Conservation (phyloP, 2,797 vertebrate species). For the Eupleurogrammus muticus region DNA sequence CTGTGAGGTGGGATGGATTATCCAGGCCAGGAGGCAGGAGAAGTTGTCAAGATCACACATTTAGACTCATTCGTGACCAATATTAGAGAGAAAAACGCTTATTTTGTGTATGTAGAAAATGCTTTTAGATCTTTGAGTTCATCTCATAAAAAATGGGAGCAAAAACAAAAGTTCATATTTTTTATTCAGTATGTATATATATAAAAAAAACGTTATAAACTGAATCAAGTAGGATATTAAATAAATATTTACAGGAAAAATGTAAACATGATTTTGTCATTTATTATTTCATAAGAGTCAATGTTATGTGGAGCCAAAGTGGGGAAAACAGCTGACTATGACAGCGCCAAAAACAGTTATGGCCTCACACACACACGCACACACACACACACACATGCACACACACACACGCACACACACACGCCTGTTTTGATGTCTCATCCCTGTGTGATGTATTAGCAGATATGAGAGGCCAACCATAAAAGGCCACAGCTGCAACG, state of each 20-base stretch:
- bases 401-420: constrained; percentile 25
- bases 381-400: constrained; percentile 21
- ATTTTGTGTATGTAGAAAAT: too few species aligned
- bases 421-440: constrained; percentile 45
- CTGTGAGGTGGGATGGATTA: too few species aligned
- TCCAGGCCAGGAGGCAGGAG: too few species aligned
- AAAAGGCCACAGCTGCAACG: constrained; percentile 78
- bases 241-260: neutral
- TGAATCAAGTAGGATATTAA: neutral
- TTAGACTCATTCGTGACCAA: too few species aligned
- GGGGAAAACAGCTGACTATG: constrained; percentile 34
- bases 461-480: constrained; percentile 75
- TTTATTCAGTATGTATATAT: too few species aligned
- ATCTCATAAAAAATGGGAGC: too few species aligned
- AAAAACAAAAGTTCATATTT: too few species aligned
- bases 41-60: too few species aligned
- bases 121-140: too few species aligned
- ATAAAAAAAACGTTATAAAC: neutral
- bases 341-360: constrained; percentile 46
- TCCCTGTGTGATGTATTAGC: constrained; percentile 62
- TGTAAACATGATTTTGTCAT: constrained; percentile 18
- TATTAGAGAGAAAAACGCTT: neutral
- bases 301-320: constrained; percentile 30
- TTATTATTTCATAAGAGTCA: constrained; percentile 9
- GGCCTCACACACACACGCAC: constrained; percentile 16